Conservation (phyloP, 2,797 vertebrate genomes). For the Diplodus puntazzo region DNA sequence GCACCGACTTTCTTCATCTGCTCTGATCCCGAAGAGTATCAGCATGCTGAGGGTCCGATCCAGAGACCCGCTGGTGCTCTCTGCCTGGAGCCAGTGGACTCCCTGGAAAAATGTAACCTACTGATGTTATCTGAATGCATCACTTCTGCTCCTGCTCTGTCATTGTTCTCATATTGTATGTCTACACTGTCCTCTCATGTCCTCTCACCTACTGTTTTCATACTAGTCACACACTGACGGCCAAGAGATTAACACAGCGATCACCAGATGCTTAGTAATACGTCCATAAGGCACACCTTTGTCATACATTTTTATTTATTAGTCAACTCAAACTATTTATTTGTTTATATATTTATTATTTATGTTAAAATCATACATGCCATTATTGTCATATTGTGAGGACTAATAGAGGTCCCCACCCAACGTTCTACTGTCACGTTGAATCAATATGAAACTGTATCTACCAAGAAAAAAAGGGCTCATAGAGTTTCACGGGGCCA, state of each 20-base stretch:
- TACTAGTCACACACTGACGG: neutral
- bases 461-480: neutral
- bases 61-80: constrained; percentile 80
- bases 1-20: neutral
- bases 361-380: constrained; percentile 7
- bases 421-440: neutral
- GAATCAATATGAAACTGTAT: constrained; percentile 22
- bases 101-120: constrained; percentile 83
- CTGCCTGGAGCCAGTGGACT: constrained; percentile 85
- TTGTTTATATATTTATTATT: constrained; percentile 35
- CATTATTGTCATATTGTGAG: neutral
- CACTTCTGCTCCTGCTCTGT: constrained; percentile 43
- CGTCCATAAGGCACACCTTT: neutral
- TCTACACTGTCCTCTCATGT: constrained; percentile 32
- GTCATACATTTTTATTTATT: constrained; percentile 27
- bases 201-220: constrained; percentile 17
- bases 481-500: neutral
- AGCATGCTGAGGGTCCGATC: constrained; percentile 79
- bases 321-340: constrained; percentile 35
- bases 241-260: constrained; percentile 1
- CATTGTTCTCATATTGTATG: neutral
- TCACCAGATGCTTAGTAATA: constrained; percentile 10
- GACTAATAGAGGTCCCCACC: neutral
- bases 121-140: constrained; percentile 38
- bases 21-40: constrained; percentile 65